These are phyloP conservation scores for Hydrophis major DNA, from an alignment of 2,797 vertebrate species.

Conservation along the genomic window DNA sequence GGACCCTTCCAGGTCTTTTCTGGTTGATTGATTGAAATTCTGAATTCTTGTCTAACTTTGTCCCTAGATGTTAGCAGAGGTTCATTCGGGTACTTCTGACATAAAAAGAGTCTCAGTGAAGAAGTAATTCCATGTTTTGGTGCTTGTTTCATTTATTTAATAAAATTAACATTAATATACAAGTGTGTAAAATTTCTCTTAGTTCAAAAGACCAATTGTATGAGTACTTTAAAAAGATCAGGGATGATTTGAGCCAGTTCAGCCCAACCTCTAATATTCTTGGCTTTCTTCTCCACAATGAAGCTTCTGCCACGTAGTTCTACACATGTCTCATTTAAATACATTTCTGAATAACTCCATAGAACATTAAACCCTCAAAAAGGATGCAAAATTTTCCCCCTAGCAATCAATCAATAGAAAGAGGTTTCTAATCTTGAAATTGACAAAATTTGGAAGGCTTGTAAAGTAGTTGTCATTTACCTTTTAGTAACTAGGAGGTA, in stretches of 20 bases:
- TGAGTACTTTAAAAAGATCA: neutral
- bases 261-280: neutral
- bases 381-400: neutral
- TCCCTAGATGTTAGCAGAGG: neutral
- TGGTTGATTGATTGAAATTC: neutral
- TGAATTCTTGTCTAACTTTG: neutral
- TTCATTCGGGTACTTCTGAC: neutral
- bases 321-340: neutral
- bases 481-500: neutral
- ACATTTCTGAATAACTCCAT: neutral
- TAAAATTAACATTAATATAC: neutral
- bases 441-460: neutral
- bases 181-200: neutral
- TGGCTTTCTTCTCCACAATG: neutral
- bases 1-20: too few species aligned
- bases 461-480: neutral
- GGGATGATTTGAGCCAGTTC: neutral
- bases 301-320: neutral
- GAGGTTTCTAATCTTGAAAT: neutral
- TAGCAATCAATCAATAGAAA: neutral
- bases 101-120: neutral
- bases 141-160: neutral
- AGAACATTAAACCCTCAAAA: neutral
- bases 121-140: neutral
- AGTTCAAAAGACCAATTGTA: neutral